Base-by-base conservation (phyloP, 1,140 invertebrate species). In the Lepidotrigona ventralis region DNA sequence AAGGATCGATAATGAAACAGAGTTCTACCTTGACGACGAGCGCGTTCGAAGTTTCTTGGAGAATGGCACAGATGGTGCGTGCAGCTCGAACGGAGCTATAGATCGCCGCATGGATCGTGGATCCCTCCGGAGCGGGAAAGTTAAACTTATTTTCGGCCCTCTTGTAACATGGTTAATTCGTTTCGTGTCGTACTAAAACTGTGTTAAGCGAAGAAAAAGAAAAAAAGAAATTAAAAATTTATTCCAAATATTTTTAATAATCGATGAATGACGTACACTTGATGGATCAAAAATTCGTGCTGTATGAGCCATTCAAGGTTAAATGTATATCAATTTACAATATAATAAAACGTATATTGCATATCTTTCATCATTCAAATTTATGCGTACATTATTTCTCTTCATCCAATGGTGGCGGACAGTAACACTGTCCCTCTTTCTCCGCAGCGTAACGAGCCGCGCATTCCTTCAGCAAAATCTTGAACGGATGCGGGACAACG, bases 401-500 rank as follows among this genome's bases (percentile, higher is more conserved):
- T 21, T 46, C 74, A 39, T 39, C 21, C 54, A 81, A 46, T 71
- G 77, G 70, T 56, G 79, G 84, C n/a, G 87, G 81, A 60, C 87
- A 88, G 60, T 84, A 86, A 78, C 80, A 86, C 63, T 74, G 83
- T 51, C 73, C 83, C 76, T 85, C 84, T 33, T 84, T 84, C 77
- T 90, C 86, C 29, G 83, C 82, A 39, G 70, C 90, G 56, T 71
- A 81, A 58, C 84, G 75, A 17, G 75, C 81, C 14, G 68, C 83
- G 84, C 78, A 86, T 58, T 90, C 82, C 63, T 83, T 88, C 39
- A 91, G 56, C 60, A 89, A 68, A 21, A 81, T 70, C 76, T 90
- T 90, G 75, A 90, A 90, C 58, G 90, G 89, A 80, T 90, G 89
- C 21, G 89, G 87, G 29, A 66, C 77, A 53, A 90, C 77, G 58